These are phyloP conservation scores for Pherbina coryleti DNA, from an alignment of 2,888 invertebrate species.

Conservation along the genomic window DNA sequence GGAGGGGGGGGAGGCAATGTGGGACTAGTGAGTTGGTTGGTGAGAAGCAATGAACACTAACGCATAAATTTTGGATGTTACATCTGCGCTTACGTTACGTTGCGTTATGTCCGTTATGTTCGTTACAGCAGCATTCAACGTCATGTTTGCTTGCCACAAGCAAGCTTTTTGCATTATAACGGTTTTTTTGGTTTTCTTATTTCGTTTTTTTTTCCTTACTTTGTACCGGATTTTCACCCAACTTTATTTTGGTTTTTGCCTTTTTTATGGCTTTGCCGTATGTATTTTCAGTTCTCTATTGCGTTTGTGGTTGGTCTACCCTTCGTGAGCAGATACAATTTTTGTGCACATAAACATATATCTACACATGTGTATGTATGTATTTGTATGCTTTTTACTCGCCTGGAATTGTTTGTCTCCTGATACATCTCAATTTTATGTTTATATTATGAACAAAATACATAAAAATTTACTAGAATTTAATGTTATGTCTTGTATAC, in stretches of 20 bases:
- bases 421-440: constrained; percentile 27
- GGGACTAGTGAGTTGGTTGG: neutral
- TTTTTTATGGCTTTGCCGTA: neutral
- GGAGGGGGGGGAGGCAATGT: neutral
- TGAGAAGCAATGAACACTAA: neutral
- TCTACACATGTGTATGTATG: neutral
- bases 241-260: neutral
- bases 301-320: neutral
- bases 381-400: neutral
- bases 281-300: neutral
- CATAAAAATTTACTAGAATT: neutral
- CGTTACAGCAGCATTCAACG: neutral
- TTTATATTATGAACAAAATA: constrained; percentile 9
- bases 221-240: neutral
- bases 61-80: constrained; percentile 29
- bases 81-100: constrained; percentile 5
- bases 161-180: neutral
- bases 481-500: constrained; percentile 10
- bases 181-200: neutral
- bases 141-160: neutral
- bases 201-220: neutral
- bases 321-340: neutral
- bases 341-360: neutral
- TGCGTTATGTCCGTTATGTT: constrained; percentile 3
- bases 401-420: neutral